Evolutionary conservation across 1,140 invertebrate species (phyloP).

Genomic region (Lethrus apterus): DNA sequence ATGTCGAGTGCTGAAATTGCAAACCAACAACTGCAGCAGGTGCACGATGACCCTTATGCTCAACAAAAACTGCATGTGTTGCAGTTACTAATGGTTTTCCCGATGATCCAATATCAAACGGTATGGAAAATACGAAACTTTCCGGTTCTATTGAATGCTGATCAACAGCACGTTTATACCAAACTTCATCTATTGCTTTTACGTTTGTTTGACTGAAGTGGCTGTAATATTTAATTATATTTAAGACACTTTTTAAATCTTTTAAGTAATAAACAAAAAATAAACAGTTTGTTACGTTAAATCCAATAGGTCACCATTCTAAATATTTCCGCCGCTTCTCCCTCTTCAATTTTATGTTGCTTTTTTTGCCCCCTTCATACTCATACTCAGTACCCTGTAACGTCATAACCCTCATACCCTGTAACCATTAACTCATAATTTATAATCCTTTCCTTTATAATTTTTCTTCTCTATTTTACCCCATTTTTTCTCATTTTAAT

Average conservation of each 20-base stretch:
- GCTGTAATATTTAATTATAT: conserved; percentile 54
- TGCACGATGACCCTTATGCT: conserved; percentile 72
- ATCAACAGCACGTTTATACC: conserved; percentile 90
- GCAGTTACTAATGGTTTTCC: conserved; percentile 72
- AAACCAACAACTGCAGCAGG: conserved; percentile 86
- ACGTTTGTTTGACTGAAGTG: conserved; percentile 76
- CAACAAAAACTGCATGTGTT: conserved; percentile 84
- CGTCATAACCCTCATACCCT: too few species aligned
- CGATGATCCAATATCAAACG: conserved; percentile 66
- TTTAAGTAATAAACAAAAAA: conserved; percentile 2
- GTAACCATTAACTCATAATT: too few species aligned
- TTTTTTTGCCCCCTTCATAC: too few species aligned
- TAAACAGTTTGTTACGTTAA: too few species aligned
- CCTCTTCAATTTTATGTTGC: too few species aligned
- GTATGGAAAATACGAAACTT: conserved; percentile 88
- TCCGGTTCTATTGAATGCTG: conserved; percentile 78
- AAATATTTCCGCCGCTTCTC: too few species aligned
- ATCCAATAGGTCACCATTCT: too few species aligned
- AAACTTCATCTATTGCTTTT: conserved; percentile 79
- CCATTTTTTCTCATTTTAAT: too few species aligned
- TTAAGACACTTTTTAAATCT: conserved; percentile 3
- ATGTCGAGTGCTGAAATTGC: conserved; percentile 72
- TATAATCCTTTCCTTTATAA: too few species aligned
- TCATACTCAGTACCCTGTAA: too few species aligned
- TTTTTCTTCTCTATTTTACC: too few species aligned